phyloP scores from a whole-genome alignment of 2,797 vertebrate species.

The Lates japonicus region DNA sequence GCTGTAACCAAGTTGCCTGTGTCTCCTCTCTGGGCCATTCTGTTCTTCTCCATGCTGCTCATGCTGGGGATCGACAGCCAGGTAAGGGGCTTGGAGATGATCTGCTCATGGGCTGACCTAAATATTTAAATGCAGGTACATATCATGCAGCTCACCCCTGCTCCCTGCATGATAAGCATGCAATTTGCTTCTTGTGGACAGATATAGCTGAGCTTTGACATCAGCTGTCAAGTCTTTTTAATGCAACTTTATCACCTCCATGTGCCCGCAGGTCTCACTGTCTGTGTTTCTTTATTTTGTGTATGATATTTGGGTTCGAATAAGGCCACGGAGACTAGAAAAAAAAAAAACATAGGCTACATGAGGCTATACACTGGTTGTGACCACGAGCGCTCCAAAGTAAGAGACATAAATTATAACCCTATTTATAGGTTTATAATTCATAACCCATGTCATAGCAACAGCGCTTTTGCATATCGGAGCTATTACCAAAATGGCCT shows the following conservation, averaged over 20 bases:
- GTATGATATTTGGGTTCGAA: conserved; percentile 50
- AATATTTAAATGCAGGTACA: conserved; percentile 76
- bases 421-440: conserved; percentile 29
- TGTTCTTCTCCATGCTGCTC: conserved; percentile 99
- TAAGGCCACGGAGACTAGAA: conserved; percentile 34
- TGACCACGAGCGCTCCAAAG: conserved; percentile 38
- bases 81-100: conserved; percentile 86
- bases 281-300: conserved; percentile 52
- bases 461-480: conserved; percentile 47
- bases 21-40: conserved; percentile 94
- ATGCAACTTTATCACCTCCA: conserved; percentile 73
- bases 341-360: conserved; percentile 13
- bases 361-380: conserved; percentile 9
- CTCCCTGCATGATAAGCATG: conserved; percentile 73
- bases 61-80: conserved; percentile 99
- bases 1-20: conserved; percentile 97
- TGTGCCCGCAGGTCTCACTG: conserved; percentile 59
- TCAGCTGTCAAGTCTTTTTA: conserved; percentile 74
- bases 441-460: conserved; percentile 33
- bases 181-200: conserved; percentile 74
- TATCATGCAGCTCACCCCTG: conserved; percentile 66
- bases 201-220: conserved; percentile 75
- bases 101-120: conserved; percentile 81
- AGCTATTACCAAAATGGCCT: conserved; percentile 56
- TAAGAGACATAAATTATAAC: conserved; percentile 48